Base-by-base conservation (phyloP, 2,113 vertebrate genomes). In the Scopus umbretta region DNA sequence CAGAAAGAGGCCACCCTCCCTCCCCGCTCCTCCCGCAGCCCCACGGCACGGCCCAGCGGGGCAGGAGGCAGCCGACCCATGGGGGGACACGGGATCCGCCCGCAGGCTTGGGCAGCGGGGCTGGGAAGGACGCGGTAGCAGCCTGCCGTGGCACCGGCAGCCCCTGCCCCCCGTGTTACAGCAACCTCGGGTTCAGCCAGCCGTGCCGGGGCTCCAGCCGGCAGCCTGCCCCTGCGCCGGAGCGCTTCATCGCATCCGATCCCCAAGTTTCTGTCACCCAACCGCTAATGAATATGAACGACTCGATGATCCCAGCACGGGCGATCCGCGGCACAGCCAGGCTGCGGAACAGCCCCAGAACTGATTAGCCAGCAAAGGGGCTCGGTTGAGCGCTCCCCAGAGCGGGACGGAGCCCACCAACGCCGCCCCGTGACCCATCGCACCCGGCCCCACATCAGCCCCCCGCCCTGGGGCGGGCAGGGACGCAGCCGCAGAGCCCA, bases 161-260 rank as follows among this genome's bases (percentile, higher is more conserved):
- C n/a, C 25, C 40, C 2, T 1, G 2, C 9, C 15, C 38, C 53
- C 53, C 0, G 11, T 3, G 5, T 27, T 6, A 6, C 38, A 47
- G 27, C 29, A 0, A 2, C 11, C 26, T 27, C 0, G 7, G 32
- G 45, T 17, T 11, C 32, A 1, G 2, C 7, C 38, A 10, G 38
- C 32, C 11, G 21, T 10, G 45, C 63, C 16, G 0, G 43, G 18
- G 40, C 30, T 34, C 9, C 16, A 5, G 16, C 20, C 7, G 4
- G 42, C 20, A 21, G 16, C 8, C 0, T 1, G 19, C 5, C 17
- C 66, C 40, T 1, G 32, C 9, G 1, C 40, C n/a, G 0, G 13
- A n/a, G 25, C 2, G 3, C 18, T 13, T 8, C 5, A 4, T 3
- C 1, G 1, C 8, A 2, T 5, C 25, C 8, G 2, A 6, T 2